Evolutionary conservation across 2,888 invertebrate species (phyloP).

Genomic region (Dryobota labecula): DNA sequence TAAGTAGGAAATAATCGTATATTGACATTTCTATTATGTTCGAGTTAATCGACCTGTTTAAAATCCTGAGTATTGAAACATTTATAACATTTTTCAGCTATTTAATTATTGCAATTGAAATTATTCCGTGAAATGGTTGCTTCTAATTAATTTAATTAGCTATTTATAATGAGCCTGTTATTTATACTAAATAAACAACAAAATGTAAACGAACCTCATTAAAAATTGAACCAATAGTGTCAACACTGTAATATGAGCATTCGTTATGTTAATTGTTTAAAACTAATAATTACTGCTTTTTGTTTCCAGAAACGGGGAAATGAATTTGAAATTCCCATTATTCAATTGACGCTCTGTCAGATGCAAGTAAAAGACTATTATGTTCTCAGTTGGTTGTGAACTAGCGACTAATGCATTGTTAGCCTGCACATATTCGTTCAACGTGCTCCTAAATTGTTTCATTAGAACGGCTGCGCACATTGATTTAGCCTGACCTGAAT

Average conservation of each 20-base stretch:
- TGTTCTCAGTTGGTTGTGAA: constrained; percentile 65
- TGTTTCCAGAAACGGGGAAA: background rate
- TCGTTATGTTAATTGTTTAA: background rate
- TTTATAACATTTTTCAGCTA: background rate
- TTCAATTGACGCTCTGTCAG: constrained; percentile 58
- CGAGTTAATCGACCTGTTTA: background rate
- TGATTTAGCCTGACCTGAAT: constrained; percentile 11
- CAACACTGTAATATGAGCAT: constrained; percentile 2
- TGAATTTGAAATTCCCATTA: constrained; percentile 28
- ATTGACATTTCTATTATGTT: background rate
- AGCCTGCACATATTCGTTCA: constrained; percentile 31
- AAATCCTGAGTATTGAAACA: background rate
- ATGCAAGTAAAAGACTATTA: constrained; percentile 68
- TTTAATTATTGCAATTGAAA: background rate
- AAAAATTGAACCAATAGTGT: constrained; percentile 7
- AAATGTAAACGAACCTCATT: constrained; percentile 13
- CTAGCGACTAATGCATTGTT: constrained; percentile 64
- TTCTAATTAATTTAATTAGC: constrained; percentile 16
- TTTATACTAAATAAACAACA: constrained; percentile 10
- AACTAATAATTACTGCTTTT: background rate
- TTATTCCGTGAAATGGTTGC: constrained; percentile 2
- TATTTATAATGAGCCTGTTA: background rate
- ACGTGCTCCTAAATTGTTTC: constrained; percentile 43
- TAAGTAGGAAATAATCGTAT: no score
- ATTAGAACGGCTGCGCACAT: constrained; percentile 21